Evolutionary conservation across 2,113 vertebrate species (phyloP), one percentile per base, ranked within the genome.

Genomic region (Tachuris rubrigastra): DNA sequence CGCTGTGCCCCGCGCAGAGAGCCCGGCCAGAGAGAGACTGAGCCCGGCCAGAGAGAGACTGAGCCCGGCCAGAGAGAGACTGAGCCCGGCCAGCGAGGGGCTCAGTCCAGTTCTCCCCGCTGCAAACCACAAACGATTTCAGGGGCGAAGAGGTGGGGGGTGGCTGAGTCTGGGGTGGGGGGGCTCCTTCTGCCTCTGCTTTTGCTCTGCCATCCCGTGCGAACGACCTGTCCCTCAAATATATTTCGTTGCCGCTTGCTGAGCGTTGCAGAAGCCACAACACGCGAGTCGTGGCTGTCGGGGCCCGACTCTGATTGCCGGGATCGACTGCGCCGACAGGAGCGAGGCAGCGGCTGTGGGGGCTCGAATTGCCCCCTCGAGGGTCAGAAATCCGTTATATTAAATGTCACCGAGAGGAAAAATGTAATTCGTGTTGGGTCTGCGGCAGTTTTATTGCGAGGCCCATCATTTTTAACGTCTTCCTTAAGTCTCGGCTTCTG

Each of bases 71-170:
- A 2, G 17, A 24, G 21, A 35, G 39, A 35, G 68, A 8, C 28
- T 55, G 80, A 65, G 88, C 49, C 60, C 23, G 1, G 27, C 52
- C 6, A 2, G 28, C 23, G 33, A 47, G 37, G 39, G 42, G 5
- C 30, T 16, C 47, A 13, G 55, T 5, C 52, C 17, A 0, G 37
- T 39, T 25, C 18, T 66, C 33, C 2, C 35, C 5, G 3, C 85
- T 8, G 25, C 44, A 22, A 79, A 88, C 68, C 11, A 44, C 28
- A 65, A 95, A 96, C 86, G 91, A 88, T 52, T 93, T 68, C 63
- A 17, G 44, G 52, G 53, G 35, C 50, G 14, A 52, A n/a, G 33
- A 12, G 35, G 5, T 0, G 18, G 68, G 35, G 30, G 17, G 46
- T 2, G 2, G 62, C 62, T 65, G 47, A 2, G 2, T 44, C 22